Base-by-base conservation (phyloP, 2,888 invertebrate species). In the Ennomos quercinarius region DNA sequence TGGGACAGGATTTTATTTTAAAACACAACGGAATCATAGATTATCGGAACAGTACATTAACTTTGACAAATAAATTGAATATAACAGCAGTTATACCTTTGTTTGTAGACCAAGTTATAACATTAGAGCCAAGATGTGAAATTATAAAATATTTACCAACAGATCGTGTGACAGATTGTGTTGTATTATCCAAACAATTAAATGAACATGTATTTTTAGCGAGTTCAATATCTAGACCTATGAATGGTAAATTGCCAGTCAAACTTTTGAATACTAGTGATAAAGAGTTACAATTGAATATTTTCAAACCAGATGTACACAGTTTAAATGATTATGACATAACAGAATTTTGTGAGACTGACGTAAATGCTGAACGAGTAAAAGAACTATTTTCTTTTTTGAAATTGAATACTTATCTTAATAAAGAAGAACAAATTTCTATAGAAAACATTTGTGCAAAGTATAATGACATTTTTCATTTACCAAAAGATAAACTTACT, bases 401-500 rank as follows among this genome's bases (percentile, higher is more conserved):
- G 47, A 46, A 67, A 36, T 64, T n/a, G n/a, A n/a, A n/a, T n/a
- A n/a, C n/a, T 34, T 50, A 61, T 46, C 59, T 70, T 45, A 58
- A 63, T 47, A 10, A 27, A 17, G 61, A 62, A 8, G 66, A 66
- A 42, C 37, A 51, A 39, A 40, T 12, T 6, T 12, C 49, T 9
- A 70, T 73, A 8, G 54, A 63, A 34, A 49, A 37, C 10, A 56
- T 70, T 11, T 69, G 66, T 48, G 59, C 68, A 0, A 69, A 72
- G 52, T 72, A 54, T 59, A 2, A 53, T 0, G 67, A 72, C 35
- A 46, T 70, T 10, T 72, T 72, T 55, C 44, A 53, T 57, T 50
- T 69, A 44, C 47, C 56, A 34, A 58, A 55, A 5, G 69, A 72
- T 48, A 66, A 59, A 40, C 44, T 69, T 36, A 42, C 40, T 2